phyloP scores from a whole-genome alignment of 1,140 invertebrate genomes.

The Pseudobourletiella spinata region DNA sequence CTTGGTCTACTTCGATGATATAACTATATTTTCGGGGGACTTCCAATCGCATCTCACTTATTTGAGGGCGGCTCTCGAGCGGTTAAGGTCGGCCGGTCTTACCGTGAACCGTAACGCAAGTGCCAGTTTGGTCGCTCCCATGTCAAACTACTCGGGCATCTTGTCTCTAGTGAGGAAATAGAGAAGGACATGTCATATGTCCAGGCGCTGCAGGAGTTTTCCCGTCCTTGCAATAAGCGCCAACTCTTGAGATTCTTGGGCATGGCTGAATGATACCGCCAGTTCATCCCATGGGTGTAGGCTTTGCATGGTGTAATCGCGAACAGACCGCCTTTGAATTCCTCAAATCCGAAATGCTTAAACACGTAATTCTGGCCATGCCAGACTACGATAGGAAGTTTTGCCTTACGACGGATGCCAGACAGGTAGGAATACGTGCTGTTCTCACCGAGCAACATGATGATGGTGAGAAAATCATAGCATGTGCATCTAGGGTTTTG shows the following conservation, averaged over 20 bases:
- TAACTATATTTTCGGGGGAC: constrained; percentile 42
- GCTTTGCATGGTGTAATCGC: background rate
- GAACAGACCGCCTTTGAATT: constrained; percentile 1
- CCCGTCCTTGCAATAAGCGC: constrained; percentile 36
- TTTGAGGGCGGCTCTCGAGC: constrained; percentile 7
- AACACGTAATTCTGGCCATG: background rate
- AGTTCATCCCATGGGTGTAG: constrained; percentile 14
- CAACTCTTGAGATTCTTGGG: constrained; percentile 40
- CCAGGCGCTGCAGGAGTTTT: constrained; percentile 36
- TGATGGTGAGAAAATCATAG: constrained; percentile 34
- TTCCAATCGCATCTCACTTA: constrained; percentile 38
- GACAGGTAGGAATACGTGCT: background rate
- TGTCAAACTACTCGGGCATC: constrained; percentile 34
- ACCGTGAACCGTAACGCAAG: constrained; percentile 35
- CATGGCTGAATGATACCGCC: constrained; percentile 36
- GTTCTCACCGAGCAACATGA: constrained; percentile 37
- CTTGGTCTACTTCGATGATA: constrained; percentile 47
- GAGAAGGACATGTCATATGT: constrained; percentile 38
- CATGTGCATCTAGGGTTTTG: constrained; percentile 33
- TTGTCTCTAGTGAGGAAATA: constrained; percentile 37
- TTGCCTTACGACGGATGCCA: background rate
- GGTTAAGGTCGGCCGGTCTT: constrained; percentile 30
- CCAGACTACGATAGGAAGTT: background rate
- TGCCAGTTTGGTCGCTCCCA: constrained; percentile 23
- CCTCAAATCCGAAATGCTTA: background rate